These are phyloP conservation scores for Epirrita christyi DNA, from an alignment of 2,888 invertebrate species.

Conservation along the genomic window DNA sequence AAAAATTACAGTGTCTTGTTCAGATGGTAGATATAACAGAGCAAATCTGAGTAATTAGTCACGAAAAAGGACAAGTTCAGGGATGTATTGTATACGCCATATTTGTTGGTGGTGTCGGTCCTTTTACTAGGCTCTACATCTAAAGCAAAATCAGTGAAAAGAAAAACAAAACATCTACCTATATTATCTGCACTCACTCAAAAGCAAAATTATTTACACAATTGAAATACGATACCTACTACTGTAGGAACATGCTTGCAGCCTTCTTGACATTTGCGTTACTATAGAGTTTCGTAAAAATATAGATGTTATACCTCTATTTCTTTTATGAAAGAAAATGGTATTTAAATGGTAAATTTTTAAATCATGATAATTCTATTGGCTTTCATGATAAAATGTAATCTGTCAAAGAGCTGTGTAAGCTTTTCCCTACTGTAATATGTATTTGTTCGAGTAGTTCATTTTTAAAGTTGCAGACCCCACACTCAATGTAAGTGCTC, in stretches of 20 bases:
- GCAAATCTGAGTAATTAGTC: not conserved
- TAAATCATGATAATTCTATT: no score
- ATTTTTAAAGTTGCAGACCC: no score
- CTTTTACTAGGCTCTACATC: not conserved
- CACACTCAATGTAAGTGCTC: no score
- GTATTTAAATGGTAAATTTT: no score
- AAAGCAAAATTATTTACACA: constrained; percentile 17
- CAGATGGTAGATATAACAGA: not conserved
- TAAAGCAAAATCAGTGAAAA: constrained; percentile 16
- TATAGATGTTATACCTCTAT: no score
- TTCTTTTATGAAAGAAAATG: no score
- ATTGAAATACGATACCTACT: not conserved
- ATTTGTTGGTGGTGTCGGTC: not conserved
- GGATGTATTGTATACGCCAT: no score
- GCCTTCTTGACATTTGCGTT: not conserved
- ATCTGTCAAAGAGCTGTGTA: no score
- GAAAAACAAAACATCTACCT: constrained; percentile 9
- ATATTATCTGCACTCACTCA: constrained; percentile 18
- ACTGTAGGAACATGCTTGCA: not conserved
- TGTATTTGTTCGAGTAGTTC: not conserved
- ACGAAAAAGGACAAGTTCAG: not conserved
- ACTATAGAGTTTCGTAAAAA: no score
- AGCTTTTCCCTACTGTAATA: no score
- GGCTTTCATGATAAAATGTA: no score
- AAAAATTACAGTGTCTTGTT: no score